These are phyloP conservation scores for Theocolax elegans DNA, from an alignment of 1,140 invertebrate species.

Conservation along the genomic window DNA sequence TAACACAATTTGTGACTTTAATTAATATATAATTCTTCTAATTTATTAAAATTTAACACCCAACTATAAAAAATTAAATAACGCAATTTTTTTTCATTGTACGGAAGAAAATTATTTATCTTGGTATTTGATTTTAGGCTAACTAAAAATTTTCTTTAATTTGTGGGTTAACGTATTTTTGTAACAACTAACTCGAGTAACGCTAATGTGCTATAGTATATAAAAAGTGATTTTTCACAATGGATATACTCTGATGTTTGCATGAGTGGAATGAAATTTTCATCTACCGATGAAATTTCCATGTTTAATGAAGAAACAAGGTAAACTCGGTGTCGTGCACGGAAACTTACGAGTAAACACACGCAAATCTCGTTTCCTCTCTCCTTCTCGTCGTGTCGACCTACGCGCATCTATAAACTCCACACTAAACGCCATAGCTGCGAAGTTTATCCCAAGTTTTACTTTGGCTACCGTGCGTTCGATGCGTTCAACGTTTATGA, in stretches of 20 bases:
- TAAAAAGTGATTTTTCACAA: constrained; percentile 25
- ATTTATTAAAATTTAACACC: no score
- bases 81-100: no score
- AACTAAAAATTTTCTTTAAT: not conserved
- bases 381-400: not conserved
- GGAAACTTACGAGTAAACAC: not conserved
- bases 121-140: no score
- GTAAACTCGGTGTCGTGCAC: not conserved
- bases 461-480: not conserved
- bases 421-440: not conserved
- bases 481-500: constrained; percentile 13
- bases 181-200: not conserved
- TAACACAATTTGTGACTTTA: no score
- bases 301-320: constrained; percentile 30
- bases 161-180: not conserved
- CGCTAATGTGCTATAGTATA: not conserved
- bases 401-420: not conserved
- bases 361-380: constrained; percentile 22
- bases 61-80: no score
- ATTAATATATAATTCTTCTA: no score
- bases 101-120: no score
- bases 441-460: constrained; percentile 27
- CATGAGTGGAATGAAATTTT: constrained; percentile 7
- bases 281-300: constrained; percentile 9
- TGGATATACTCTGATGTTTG: no score